Percentiles rank a stretch among this genome's conserved stretches.
phyloP scores from a whole-genome alignment of 2,113 vertebrate species.

The Urocolius indicus region DNA sequence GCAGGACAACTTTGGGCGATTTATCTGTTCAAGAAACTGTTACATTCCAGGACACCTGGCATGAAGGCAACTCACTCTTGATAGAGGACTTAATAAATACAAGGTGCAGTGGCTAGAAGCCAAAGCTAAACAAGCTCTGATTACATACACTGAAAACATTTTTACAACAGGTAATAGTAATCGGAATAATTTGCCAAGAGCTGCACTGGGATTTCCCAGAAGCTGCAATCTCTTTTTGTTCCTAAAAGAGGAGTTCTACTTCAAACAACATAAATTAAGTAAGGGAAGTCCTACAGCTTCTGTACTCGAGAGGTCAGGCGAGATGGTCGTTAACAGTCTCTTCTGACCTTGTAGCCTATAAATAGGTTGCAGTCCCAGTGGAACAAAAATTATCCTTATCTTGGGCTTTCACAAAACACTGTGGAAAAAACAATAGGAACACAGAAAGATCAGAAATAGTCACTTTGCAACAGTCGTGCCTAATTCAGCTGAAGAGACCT shows the following conservation, averaged over 20 bases:
- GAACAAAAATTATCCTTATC: neutral
- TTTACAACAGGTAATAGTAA: neutral
- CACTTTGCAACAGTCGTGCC: neutral
- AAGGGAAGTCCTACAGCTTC: neutral
- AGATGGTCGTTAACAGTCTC: neutral
- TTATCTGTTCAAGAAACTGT: neutral
- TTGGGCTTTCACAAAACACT: neutral
- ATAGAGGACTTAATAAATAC: neutral
- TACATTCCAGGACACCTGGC: neutral
- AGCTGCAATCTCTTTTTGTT: neutral
- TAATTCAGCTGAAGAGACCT: neutral
- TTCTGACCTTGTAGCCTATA: conserved; percentile 16
- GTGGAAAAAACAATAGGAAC: neutral
- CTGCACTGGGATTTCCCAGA: neutral
- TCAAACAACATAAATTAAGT: conserved; percentile 9
- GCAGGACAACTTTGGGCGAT: neutral
- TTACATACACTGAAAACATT: neutral
- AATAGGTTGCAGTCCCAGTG: neutral
- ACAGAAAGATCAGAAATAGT: neutral
- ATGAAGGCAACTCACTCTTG: neutral
- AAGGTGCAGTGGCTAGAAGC: neutral
- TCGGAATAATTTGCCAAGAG: neutral
- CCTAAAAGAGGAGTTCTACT: neutral
- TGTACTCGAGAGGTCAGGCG: neutral
- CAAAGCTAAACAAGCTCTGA: neutral